Percentiles rank a stretch among this genome's conserved stretches.
Conservation (phyloP, 2,888 invertebrate species). For the Prosopocoilus inquinatus region DNA sequence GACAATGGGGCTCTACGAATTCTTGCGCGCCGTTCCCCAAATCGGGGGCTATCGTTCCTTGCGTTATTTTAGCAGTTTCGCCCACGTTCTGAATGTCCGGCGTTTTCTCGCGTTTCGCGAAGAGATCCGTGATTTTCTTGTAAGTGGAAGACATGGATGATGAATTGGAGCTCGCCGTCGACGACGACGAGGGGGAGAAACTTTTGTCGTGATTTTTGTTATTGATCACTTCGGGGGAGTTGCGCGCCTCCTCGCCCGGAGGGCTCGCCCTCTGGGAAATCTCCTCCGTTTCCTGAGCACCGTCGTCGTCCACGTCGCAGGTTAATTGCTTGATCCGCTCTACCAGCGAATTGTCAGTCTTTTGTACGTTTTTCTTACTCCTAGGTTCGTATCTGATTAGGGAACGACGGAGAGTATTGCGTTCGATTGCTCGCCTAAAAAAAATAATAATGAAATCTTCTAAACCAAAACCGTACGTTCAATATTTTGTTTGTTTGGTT, state of each 20-base stretch:
- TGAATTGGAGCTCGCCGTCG: conserved; percentile 57
- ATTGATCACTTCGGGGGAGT: conserved; percentile 38
- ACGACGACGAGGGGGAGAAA: conserved; percentile 59
- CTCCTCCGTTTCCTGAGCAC: conserved; percentile 45
- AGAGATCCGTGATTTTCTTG: conserved; percentile 62
- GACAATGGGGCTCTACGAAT: conserved; percentile 39
- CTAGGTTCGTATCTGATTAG: conserved; percentile 64
- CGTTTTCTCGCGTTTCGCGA: conserved; percentile 48
- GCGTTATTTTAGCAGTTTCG: conserved; percentile 26
- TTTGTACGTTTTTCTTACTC: conserved; percentile 51
- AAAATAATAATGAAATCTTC: background rate
- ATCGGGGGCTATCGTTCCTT: conserved; percentile 52
- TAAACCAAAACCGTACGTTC: background rate
- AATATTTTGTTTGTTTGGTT: no score
- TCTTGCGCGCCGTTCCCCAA: conserved; percentile 52
- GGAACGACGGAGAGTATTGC: conserved; percentile 78
- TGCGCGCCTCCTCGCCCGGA: conserved; percentile 62
- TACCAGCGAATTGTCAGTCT: conserved; percentile 75
- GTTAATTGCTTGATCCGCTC: conserved; percentile 84
- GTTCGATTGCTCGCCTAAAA: conserved; percentile 66
- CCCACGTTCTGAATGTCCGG: conserved; percentile 39
- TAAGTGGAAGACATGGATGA: conserved; percentile 65
- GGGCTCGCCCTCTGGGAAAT: conserved; percentile 60
- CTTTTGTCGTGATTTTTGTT: conserved; percentile 55
- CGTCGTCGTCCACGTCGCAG: conserved; percentile 76